Conservation (phyloP, 2,113 vertebrate genomes). For the Anoplopoma fimbria region DNA sequence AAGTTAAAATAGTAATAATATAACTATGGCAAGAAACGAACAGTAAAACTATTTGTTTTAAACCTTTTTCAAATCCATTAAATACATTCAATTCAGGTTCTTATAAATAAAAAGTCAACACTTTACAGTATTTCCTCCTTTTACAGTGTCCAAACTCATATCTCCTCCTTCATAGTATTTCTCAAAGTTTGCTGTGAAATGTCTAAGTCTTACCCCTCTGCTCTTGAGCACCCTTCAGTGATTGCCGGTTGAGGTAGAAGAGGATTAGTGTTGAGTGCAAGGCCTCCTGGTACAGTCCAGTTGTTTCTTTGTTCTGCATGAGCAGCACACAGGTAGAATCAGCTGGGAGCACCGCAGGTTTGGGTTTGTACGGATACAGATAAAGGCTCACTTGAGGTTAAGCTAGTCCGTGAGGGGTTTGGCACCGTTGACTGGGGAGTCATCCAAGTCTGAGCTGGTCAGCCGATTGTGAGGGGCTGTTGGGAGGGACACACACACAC, state of each 20-base stretch:
- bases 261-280: slow-evolving; percentile 31
- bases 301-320: slow-evolving; percentile 29
- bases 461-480: slow-evolving; percentile 66
- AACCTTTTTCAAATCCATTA: background rate
- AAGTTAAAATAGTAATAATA: background rate
- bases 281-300: slow-evolving; percentile 1
- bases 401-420: slow-evolving; percentile 41
- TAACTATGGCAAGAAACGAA: slow-evolving; percentile 15
- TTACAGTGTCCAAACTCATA: slow-evolving; percentile 25
- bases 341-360: slow-evolving; percentile 22
- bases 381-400: slow-evolving; percentile 19
- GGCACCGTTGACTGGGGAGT: slow-evolving; percentile 34
- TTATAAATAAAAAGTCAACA: slow-evolving; percentile 55
- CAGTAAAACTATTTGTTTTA: slow-evolving; percentile 18
- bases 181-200: background rate
- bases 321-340: slow-evolving; percentile 31
- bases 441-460: slow-evolving; percentile 60
- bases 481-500: background rate
- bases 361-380: background rate
- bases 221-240: slow-evolving; percentile 26
- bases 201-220: background rate
- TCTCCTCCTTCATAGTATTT: background rate
- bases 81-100: slow-evolving; percentile 41
- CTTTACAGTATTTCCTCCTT: slow-evolving; percentile 5
- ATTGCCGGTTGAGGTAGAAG: slow-evolving; percentile 55